Conservation (phyloP, 2,888 invertebrate species). For the Drosophila lutescens region DNA sequence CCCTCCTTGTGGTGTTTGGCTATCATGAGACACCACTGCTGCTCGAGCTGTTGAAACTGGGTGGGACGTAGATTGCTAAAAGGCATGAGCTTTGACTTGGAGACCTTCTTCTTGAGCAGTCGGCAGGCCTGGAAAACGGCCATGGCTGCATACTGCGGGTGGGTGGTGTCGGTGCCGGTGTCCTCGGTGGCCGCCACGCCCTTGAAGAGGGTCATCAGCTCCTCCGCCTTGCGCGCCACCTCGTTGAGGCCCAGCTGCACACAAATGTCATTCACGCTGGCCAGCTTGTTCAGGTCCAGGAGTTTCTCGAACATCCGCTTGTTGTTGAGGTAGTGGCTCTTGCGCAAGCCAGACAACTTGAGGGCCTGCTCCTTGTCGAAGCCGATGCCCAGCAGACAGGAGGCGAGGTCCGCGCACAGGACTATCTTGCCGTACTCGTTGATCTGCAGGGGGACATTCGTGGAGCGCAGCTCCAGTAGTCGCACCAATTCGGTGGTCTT, state of each 20-base stretch:
- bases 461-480: constrained; percentile 80
- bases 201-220: constrained; percentile 86
- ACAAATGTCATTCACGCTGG: constrained; percentile 86
- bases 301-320: constrained; percentile 87
- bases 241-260: constrained; percentile 86
- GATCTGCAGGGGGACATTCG: constrained; percentile 82
- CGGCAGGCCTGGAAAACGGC: constrained; percentile 88
- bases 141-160: constrained; percentile 88
- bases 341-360: constrained; percentile 86
- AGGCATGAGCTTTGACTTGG: constrained; percentile 86
- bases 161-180: constrained; percentile 85
- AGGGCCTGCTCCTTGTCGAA: constrained; percentile 86
- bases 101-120: constrained; percentile 86
- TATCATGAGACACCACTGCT: constrained; percentile 86
- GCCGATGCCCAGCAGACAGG: constrained; percentile 84
- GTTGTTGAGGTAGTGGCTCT: constrained; percentile 85
- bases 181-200: constrained; percentile 77
- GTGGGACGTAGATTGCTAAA: constrained; percentile 86
- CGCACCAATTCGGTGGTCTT: constrained; percentile 82
- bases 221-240: constrained; percentile 85
- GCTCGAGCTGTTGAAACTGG: constrained; percentile 87
- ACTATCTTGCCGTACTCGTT: constrained; percentile 87
- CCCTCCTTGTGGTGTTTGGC: constrained; percentile 64
- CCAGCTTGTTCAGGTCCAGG: constrained; percentile 86
- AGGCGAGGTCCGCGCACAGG: constrained; percentile 87